Conservation (phyloP, 2,888 invertebrate species). For the Mimachlamys varia region DNA sequence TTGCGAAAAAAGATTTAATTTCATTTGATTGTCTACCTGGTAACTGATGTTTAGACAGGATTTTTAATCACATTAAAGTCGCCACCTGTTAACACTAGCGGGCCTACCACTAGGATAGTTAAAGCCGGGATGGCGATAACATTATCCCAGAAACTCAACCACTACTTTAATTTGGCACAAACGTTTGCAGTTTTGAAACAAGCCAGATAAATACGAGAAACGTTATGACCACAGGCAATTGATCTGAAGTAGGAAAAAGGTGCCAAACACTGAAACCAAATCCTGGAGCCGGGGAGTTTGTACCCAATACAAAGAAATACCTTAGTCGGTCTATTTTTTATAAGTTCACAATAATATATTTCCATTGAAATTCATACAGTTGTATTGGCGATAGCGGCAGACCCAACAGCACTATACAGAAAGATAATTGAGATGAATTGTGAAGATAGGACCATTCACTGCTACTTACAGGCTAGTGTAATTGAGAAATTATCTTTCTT, state of each 20-base stretch:
- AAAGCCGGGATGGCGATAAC: background rate
- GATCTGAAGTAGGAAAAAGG: background rate
- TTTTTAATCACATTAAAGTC: background rate
- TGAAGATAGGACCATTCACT: background rate
- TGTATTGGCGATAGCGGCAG: background rate
- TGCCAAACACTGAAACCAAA: background rate
- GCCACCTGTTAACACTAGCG: background rate
- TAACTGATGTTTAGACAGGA: background rate
- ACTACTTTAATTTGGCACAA: slow-evolving; percentile 15
- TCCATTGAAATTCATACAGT: background rate
- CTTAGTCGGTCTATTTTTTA: background rate
- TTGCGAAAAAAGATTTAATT: background rate
- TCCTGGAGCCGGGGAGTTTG: background rate
- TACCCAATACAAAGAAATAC: background rate
- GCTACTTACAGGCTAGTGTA: background rate
- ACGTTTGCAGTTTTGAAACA: slow-evolving; percentile 12
- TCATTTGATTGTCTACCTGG: background rate
- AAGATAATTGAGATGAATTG: background rate
- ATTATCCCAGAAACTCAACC: background rate
- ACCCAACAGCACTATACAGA: background rate
- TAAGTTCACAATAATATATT: background rate
- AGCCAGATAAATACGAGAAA: slow-evolving; percentile 27
- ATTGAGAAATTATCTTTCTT: slow-evolving; percentile 26
- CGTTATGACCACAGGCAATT: background rate
- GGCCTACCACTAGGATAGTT: background rate